Percentiles rank a stretch among this genome's conserved stretches.
Evolutionary conservation across 2,888 invertebrate genomes (phyloP).

Genomic region (Eristalis tenax): DNA sequence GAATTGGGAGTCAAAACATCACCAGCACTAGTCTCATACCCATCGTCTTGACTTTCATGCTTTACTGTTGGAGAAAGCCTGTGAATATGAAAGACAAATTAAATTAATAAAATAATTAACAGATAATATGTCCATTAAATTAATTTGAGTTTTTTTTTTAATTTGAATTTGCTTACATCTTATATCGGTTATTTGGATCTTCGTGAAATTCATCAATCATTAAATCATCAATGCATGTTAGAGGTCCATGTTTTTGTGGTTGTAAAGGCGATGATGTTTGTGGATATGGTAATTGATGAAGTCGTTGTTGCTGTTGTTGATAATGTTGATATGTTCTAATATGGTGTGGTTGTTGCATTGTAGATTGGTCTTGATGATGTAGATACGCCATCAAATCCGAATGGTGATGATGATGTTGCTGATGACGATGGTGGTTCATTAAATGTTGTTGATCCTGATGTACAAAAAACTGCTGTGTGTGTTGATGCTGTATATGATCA

Average conservation of each 20-base stretch:
- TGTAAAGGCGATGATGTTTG: slow-evolving; percentile 72
- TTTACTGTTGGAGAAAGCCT: slow-evolving; percentile 79
- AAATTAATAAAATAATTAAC: background rate
- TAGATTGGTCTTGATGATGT: slow-evolving; percentile 65
- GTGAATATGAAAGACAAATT: slow-evolving; percentile 46
- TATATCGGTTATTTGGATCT: slow-evolving; percentile 76
- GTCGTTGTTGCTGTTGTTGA: slow-evolving; percentile 75
- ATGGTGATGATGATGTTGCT: slow-evolving; percentile 69
- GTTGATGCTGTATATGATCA: slow-evolving; percentile 48
- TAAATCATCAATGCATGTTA: slow-evolving; percentile 76
- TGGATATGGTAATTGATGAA: slow-evolving; percentile 77
- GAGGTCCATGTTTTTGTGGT: slow-evolving; percentile 66
- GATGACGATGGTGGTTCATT: slow-evolving; percentile 42
- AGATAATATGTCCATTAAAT: background rate
- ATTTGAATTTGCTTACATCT: slow-evolving; percentile 77
- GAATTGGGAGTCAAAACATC: slow-evolving; percentile 81
- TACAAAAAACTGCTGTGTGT: slow-evolving; percentile 45
- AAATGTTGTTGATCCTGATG: slow-evolving; percentile 54
- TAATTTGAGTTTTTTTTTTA: background rate
- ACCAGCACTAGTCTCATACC: slow-evolving; percentile 92
- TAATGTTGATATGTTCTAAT: slow-evolving; percentile 75
- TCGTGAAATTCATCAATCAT: slow-evolving; percentile 80
- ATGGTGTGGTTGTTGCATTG: slow-evolving; percentile 74
- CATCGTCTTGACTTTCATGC: slow-evolving; percentile 92
- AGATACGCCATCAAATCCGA: slow-evolving; percentile 72